A percentile compares a stretch with the other conserved stretches of the same genome.
Conservation (phyloP, 2,797 vertebrate genomes). For the Gymnodraco acuticeps region DNA sequence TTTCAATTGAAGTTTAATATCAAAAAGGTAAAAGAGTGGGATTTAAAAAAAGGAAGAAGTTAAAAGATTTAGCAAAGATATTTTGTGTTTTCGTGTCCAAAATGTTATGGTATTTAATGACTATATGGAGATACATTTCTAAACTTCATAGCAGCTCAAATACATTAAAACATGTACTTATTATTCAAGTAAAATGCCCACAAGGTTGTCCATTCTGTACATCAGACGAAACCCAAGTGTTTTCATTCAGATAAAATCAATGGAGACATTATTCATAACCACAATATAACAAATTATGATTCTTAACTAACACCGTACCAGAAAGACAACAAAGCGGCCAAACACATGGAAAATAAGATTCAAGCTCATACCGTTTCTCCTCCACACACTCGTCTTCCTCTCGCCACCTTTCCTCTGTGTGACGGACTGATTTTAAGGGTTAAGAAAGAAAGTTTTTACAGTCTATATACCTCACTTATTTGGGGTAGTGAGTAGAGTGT, state of each 20-base stretch:
- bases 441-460: constrained; percentile 24
- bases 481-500: constrained; percentile 55
- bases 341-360: constrained; percentile 64
- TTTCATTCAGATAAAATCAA: constrained; percentile 44
- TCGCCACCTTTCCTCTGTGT: constrained; percentile 43
- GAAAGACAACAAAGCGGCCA: constrained; percentile 43
- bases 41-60: constrained; percentile 2
- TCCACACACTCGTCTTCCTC: constrained; percentile 64
- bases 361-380: constrained; percentile 74
- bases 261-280: constrained; percentile 36
- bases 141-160: constrained; percentile 1
- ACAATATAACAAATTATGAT: constrained; percentile 37
- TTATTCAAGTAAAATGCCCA: constrained; percentile 7
- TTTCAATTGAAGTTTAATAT: not conserved
- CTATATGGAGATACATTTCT: not conserved
- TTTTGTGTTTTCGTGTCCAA: not conserved
- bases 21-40: not conserved
- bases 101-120: not conserved
- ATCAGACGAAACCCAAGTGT: constrained; percentile 22
- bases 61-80: not conserved
- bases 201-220: constrained; percentile 16
- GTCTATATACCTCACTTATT: constrained; percentile 54
- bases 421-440: constrained; percentile 32
- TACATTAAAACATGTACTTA: constrained; percentile 7
- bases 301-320: constrained; percentile 34